Percentiles rank a stretch among this genome's conserved stretches.
These are phyloP conservation scores for Mesochorus sp. DNA, from an alignment of 2,888 invertebrate genomes.

Conservation along the genomic window DNA sequence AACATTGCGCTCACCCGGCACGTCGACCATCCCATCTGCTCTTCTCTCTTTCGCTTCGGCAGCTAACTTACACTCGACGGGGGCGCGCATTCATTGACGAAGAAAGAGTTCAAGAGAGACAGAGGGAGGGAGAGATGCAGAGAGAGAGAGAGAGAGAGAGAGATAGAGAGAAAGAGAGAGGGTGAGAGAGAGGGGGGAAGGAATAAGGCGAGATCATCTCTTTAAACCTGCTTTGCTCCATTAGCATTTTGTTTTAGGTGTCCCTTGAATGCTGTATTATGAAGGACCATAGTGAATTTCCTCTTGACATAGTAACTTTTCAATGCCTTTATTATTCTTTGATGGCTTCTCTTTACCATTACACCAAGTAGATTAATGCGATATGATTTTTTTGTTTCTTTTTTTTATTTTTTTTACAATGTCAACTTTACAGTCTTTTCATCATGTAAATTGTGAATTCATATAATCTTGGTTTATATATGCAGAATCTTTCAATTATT, in stretches of 20 bases:
- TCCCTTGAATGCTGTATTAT: constrained; percentile 2
- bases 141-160: not conserved
- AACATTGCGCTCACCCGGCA: constrained; percentile 65
- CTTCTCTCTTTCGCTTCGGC: constrained; percentile 7
- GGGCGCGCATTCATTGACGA: not conserved
- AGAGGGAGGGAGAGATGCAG: not conserved
- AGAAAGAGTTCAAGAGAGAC: not conserved
- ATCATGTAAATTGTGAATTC: no score
- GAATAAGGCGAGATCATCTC: no score
- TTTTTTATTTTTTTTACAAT: no score
- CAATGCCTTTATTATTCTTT: not conserved
- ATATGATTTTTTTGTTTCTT: no score
- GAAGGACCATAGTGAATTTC: not conserved
- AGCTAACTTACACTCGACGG: constrained; percentile 24
- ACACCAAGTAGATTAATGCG: no score
- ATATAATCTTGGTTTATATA: no score
- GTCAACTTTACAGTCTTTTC: no score
- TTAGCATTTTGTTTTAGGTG: constrained; percentile 66
- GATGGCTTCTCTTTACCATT: not conserved
- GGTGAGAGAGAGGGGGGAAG: not conserved
- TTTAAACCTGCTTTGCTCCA: no score
- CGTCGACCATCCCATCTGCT: constrained; percentile 23
- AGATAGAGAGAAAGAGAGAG: not conserved
- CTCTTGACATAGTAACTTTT: not conserved
- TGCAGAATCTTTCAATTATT: no score